phyloP scores from a whole-genome alignment of 2,888 invertebrate species.

The Auanema freiburgensis region DNA sequence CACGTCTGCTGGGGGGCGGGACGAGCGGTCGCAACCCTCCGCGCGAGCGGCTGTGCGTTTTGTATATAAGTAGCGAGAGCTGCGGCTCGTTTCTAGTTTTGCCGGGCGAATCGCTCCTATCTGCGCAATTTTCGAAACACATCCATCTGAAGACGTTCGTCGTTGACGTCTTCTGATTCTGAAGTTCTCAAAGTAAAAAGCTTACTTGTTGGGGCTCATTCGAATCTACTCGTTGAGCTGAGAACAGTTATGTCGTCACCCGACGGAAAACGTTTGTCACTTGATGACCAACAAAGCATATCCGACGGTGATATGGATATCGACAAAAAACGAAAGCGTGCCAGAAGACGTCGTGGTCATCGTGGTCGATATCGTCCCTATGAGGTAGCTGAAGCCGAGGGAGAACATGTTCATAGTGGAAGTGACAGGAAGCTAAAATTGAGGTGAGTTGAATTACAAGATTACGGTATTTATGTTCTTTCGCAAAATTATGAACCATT shows the following conservation, averaged over 20 bases:
- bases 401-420: constrained; percentile 1
- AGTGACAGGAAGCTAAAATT: constrained; percentile 9
- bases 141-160: constrained; percentile 7
- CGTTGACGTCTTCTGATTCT: constrained; percentile 3
- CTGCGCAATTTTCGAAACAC: constrained; percentile 7
- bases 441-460: constrained; percentile 15
- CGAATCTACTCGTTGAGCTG: constrained; percentile 4
- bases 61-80: constrained; percentile 12
- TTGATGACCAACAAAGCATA: constrained; percentile 12
- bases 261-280: not conserved
- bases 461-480: constrained; percentile 1
- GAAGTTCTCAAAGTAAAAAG: constrained; percentile 2
- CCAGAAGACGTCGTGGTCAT: constrained; percentile 13
- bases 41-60: constrained; percentile 14
- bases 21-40: constrained; percentile 3
- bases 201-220: constrained; percentile 10
- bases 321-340: constrained; percentile 9
- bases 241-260: constrained; percentile 14
- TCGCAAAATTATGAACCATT: constrained; percentile 1
- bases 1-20: constrained; percentile 6
- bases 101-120: constrained; percentile 13
- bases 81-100: constrained; percentile 10
- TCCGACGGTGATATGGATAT: constrained; percentile 17
- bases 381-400: constrained; percentile 8
- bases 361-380: constrained; percentile 18